phyloP scores from a whole-genome alignment of 1,140 invertebrate genomes.

The Cryptotermes secundus region DNA sequence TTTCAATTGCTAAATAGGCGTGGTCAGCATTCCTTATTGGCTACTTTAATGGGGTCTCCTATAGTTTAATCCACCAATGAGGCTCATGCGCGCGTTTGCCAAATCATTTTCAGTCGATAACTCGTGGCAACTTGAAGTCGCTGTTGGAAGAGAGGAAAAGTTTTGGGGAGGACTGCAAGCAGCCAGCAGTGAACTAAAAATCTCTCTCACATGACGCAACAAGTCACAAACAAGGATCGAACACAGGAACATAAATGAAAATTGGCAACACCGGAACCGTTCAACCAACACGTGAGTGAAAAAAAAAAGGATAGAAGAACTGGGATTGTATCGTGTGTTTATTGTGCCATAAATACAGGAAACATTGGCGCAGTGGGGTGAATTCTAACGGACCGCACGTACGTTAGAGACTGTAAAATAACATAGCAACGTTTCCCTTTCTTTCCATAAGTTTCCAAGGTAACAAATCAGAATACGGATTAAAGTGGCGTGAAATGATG shows the following conservation, averaged over 20 bases:
- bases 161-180: not conserved
- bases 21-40: not conserved
- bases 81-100: constrained; percentile 11
- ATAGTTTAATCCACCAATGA: not conserved
- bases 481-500: not conserved
- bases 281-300: not conserved
- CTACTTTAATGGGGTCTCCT: not conserved
- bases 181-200: not conserved
- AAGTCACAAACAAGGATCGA: not conserved
- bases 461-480: too few species aligned
- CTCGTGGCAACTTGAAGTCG: not conserved
- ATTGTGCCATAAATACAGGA: not conserved
- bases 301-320: not conserved
- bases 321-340: not conserved
- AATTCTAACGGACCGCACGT: too few species aligned
- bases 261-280: not conserved
- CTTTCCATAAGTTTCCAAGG: too few species aligned
- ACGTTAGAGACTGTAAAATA: too few species aligned
- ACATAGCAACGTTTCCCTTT: too few species aligned
- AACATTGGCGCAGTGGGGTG: not conserved
- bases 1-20: not conserved
- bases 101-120: not conserved
- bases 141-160: not conserved
- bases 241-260: not conserved
- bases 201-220: not conserved